A percentile compares a stretch with the other conserved stretches of the same genome.
phyloP scores from a whole-genome alignment of 2,888 invertebrate species.

The Ectemnius lituratus region DNA sequence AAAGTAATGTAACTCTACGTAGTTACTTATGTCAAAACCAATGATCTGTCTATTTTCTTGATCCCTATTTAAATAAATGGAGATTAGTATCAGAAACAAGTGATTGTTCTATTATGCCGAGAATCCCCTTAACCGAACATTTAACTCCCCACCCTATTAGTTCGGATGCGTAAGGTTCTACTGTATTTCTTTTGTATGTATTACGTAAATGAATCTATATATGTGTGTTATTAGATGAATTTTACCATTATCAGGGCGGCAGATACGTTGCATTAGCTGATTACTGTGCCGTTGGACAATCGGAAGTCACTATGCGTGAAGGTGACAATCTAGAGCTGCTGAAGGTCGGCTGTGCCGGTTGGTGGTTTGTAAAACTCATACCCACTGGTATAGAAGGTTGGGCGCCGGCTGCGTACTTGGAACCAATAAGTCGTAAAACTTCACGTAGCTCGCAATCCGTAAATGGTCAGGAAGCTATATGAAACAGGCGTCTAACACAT shows the following conservation, averaged over 20 bases:
- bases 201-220: background rate
- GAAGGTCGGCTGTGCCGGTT: constrained; percentile 96
- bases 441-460: constrained; percentile 84
- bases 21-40: no score
- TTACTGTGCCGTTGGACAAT: constrained; percentile 94
- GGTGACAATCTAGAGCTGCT: constrained; percentile 94
- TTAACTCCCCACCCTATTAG: no score
- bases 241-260: constrained; percentile 81
- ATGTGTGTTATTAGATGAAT: background rate
- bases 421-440: constrained; percentile 86
- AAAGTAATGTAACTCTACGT: no score
- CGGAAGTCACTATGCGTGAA: constrained; percentile 93
- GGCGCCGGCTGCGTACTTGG: constrained; percentile 96
- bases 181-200: background rate
- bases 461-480: constrained; percentile 76
- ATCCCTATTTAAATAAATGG: no score
- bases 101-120: no score
- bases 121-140: no score
- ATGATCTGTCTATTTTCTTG: no score
- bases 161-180: no score
- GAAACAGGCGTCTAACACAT: constrained; percentile 77
- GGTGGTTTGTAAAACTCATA: constrained; percentile 95
- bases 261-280: constrained; percentile 93
- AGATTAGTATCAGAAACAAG: no score
- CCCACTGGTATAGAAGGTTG: constrained; percentile 91